These are phyloP conservation scores for Meriones unguiculatus DNA, from an alignment of 2,113 vertebrate species.

Conservation along the genomic window DNA sequence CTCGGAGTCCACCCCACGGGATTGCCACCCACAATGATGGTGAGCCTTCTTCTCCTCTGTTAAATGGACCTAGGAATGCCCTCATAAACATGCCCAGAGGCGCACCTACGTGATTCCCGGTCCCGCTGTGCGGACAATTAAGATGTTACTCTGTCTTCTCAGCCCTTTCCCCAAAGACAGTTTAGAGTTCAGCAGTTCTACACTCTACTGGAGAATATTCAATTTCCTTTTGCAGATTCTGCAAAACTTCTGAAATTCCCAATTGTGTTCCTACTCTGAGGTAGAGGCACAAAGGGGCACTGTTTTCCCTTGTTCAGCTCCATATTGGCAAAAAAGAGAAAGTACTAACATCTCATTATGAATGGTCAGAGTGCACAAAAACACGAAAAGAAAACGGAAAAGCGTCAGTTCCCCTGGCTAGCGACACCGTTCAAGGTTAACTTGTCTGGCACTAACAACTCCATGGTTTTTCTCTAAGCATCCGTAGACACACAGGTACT, in stretches of 20 bases:
- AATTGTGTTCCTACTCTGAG: neutral
- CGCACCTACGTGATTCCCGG: neutral
- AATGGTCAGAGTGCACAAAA: neutral
- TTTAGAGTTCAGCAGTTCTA: constrained; percentile 17
- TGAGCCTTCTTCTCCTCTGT: neutral
- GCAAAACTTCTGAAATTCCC: neutral
- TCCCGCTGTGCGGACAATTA: neutral
- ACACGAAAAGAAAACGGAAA: neutral
- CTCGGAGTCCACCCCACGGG: neutral
- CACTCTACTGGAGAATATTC: constrained; percentile 3
- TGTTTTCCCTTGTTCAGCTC: neutral
- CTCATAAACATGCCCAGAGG: neutral
- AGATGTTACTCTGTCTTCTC: neutral
- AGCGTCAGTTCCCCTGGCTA: neutral
- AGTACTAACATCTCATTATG: neutral
- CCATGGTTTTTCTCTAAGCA: neutral
- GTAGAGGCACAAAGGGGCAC: neutral
- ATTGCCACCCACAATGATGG: neutral
- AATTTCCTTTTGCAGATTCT: neutral
- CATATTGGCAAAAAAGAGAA: neutral
- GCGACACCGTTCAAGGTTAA: too few species aligned
- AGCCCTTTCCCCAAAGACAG: neutral
- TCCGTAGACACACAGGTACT: neutral
- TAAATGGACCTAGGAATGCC: neutral
- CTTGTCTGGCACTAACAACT: neutral